Conservation (phyloP, 1,140 invertebrate species). For the Rhagoletis zephyria region DNA sequence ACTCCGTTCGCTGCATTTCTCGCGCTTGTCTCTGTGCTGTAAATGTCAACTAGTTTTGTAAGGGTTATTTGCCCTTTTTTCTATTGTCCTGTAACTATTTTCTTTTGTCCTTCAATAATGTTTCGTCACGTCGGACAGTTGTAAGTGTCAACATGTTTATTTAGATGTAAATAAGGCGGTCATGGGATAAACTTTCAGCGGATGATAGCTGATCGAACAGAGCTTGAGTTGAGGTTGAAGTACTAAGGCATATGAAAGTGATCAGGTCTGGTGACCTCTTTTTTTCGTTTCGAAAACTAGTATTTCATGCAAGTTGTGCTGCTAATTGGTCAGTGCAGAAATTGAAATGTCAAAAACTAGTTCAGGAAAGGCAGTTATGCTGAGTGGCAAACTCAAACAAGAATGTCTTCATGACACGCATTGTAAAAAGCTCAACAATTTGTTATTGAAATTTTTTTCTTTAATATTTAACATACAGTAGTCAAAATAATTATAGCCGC, state of each 20-base stretch:
- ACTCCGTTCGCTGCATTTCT: not conserved
- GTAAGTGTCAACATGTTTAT: slow-evolving; percentile 52
- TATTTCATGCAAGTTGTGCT: not conserved
- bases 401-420: too few relatives aligned
- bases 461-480: too few relatives aligned
- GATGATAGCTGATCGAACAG: not conserved
- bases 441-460: too few relatives aligned
- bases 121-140: slow-evolving; percentile 22
- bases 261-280: not conserved
- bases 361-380: not conserved
- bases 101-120: not conserved
- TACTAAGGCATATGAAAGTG: slow-evolving; percentile 18
- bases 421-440: too few relatives aligned
- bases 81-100: not conserved
- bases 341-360: slow-evolving; percentile 12
- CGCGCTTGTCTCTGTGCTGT: not conserved
- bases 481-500: too few relatives aligned
- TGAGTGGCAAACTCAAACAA: too few relatives aligned
- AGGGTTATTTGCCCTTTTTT: slow-evolving; percentile 52
- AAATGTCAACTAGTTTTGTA: slow-evolving; percentile 6
- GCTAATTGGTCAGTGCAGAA: not conserved
- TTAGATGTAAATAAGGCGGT: slow-evolving; percentile 36
- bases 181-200: not conserved
- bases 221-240: not conserved
- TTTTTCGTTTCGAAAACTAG: not conserved